Evolutionary conservation across 2,113 vertebrate genomes (phyloP), one percentile per base, ranked within the genome.

Genomic region (Struthidea cinerea): DNA sequence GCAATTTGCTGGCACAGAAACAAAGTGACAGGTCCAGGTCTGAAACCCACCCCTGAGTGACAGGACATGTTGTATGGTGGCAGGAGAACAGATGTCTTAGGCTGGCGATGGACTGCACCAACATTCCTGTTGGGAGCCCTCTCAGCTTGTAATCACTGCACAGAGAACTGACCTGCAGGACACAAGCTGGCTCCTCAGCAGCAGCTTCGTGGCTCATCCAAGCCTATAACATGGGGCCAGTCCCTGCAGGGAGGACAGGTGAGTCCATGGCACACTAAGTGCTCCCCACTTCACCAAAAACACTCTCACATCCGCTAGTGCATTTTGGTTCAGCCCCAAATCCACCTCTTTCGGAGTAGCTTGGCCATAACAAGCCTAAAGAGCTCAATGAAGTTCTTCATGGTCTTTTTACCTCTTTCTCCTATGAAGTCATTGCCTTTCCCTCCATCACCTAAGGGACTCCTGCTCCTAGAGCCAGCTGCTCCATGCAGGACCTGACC

Each of bases 131-230:
- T 41, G 44, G 27, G 61, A 90, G 30, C 39, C 8, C 35, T 61
- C 73, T 78, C 22, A 16, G 27, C 10, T 68, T 27, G 5, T 49
- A 18, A 14, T 30, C 13, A 1, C 26, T 67, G 39, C 81, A 39
- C 0, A 2, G 56, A 81, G 32, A 69, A 33, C 52, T 59, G 55
- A 35, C 24, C 42, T 78, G 52, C 13, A 74, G 27, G 49, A 63
- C 1, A 1, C 27, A 59, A 13, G 35, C 0, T 44, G 27, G 21
- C 32, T 52, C 41, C 9, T 91, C 15, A 0, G 5, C 73, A 87
- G 89, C 35, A 78, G 52, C 30, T 50, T 69, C 10, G 6, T 30
- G 46, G 27, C 39, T 63, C 52, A 67, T 10, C 33, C 42, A 59
- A 70, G 42, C 16, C 76, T 59, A 3, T 22, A 76, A 49, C 16